Evolutionary conservation across 2,113 vertebrate species (phyloP).

Genomic region (Rhinoptilus africanus): DNA sequence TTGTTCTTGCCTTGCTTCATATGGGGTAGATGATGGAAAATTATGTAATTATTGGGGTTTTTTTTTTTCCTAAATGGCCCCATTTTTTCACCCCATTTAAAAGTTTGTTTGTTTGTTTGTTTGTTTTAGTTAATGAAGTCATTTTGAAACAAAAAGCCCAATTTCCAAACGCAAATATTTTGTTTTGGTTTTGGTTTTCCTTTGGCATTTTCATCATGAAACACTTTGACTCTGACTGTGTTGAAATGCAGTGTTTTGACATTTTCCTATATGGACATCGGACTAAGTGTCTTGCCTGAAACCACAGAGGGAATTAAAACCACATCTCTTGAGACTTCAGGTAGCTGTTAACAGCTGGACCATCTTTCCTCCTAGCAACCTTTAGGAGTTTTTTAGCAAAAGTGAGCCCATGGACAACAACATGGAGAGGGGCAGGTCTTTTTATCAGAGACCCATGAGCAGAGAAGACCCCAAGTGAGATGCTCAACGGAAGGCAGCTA

Average conservation of each 20-base stretch:
- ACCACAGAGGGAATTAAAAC: slow-evolving; percentile 26
- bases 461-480: not conserved
- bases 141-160: not conserved
- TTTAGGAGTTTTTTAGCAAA: not conserved
- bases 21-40: not conserved
- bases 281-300: slow-evolving; percentile 27
- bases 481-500: not conserved
- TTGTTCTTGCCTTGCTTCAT: not conserved
- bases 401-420: not conserved
- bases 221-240: not conserved
- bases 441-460: not conserved
- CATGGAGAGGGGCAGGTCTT: not conserved
- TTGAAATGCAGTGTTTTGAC: slow-evolving; percentile 46
- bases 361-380: not conserved
- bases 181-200: not conserved
- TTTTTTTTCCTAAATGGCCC: accelerated
- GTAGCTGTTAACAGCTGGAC: not conserved
- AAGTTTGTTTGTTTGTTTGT: not conserved
- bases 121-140: not conserved
- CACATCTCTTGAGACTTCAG: not conserved
- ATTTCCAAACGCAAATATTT: not conserved
- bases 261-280: not conserved
- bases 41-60: accelerated
- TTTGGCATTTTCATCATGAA: slow-evolving; percentile 25
- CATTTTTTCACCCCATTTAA: not conserved